Conservation (phyloP, 1,140 invertebrate species). For the Tetragonula clypearis region DNA sequence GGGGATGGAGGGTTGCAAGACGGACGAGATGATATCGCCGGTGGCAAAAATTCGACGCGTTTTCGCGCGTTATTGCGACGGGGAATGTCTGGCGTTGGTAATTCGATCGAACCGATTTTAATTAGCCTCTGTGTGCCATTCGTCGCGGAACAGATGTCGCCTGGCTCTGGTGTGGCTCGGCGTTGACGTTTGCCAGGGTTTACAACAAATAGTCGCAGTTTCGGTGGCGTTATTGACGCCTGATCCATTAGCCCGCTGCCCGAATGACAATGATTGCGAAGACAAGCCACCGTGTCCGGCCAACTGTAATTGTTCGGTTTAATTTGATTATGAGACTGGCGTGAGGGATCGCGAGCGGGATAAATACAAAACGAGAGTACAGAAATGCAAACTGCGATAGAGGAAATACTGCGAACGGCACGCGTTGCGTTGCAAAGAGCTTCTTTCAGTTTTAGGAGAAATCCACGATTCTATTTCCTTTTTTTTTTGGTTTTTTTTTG, state of each 20-base stretch:
- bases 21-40: neutral
- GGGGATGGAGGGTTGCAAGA: neutral
- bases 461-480: no score
- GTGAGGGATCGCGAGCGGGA: neutral
- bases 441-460: no score
- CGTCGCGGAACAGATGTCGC: neutral
- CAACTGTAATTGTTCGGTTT: neutral
- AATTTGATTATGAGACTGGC: neutral
- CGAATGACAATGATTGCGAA: conserved; percentile 19
- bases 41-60: neutral
- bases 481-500: no score
- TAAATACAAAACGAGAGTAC: no score
- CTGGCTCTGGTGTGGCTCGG: no score
- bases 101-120: conserved; percentile 10
- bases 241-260: neutral
- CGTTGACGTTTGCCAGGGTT: neutral
- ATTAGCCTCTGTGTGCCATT: conserved; percentile 2
- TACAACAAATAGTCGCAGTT: conserved; percentile 8
- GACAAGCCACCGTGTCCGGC: neutral
- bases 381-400: no score
- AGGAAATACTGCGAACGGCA: no score
- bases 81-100: no score
- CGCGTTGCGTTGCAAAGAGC: no score
- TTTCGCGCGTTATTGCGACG: neutral
- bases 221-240: conserved; percentile 20